Conservation (phyloP, 1,140 invertebrate species). For the Holcopasites calliopsidis region DNA sequence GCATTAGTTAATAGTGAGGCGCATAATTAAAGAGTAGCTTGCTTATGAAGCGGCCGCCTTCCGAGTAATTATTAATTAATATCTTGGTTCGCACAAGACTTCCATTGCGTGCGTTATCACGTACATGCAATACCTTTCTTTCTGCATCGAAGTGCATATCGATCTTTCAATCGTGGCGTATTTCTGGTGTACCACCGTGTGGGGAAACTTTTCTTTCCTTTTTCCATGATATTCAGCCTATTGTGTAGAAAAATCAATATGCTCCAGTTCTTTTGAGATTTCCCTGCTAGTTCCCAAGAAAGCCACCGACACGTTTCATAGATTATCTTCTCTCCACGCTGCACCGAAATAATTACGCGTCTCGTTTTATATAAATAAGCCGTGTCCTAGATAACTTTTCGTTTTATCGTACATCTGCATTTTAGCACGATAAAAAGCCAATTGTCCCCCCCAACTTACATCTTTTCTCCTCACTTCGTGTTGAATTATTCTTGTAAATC, state of each 20-base stretch:
- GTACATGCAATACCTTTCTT: not conserved
- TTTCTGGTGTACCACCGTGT: constrained; percentile 6
- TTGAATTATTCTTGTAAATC: too few relatives aligned
- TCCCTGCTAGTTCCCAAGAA: not conserved
- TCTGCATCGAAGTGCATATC: not conserved
- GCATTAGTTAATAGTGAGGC: too few relatives aligned
- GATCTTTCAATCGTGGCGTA: constrained; percentile 10
- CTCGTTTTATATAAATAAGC: too few relatives aligned
- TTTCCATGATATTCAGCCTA: not conserved
- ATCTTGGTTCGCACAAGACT: not conserved
- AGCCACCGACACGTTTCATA: not conserved
- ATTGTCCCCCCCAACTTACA: too few relatives aligned
- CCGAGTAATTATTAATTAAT: too few relatives aligned
- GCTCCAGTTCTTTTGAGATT: not conserved
- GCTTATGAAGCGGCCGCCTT: too few relatives aligned
- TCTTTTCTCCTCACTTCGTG: too few relatives aligned
- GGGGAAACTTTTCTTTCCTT: not conserved
- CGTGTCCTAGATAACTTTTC: too few relatives aligned
- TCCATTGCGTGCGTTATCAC: not conserved
- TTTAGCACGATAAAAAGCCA: too few relatives aligned
- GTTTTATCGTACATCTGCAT: too few relatives aligned
- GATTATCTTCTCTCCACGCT: not conserved
- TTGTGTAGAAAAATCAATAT: not conserved
- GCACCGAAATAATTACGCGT: too few relatives aligned
- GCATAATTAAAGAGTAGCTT: too few relatives aligned